These are phyloP conservation scores for Selenia dentaria DNA, from an alignment of 2,888 invertebrate genomes.

Conservation along the genomic window DNA sequence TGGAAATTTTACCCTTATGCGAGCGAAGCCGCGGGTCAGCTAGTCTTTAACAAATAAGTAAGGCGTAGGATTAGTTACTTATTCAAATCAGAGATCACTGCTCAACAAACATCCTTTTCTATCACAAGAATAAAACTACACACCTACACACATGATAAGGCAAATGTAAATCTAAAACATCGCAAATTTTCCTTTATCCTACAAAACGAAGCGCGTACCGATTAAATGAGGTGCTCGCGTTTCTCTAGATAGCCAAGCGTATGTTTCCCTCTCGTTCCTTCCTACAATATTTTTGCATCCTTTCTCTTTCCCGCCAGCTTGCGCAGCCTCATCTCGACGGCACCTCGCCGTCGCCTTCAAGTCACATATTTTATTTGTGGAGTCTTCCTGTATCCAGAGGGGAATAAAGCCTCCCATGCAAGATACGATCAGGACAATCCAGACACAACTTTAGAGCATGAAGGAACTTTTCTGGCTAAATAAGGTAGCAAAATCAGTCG, in stretches of 20 bases:
- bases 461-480: slow-evolving; percentile 30
- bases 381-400: slow-evolving; percentile 80
- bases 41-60: no score
- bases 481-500: slow-evolving; percentile 41
- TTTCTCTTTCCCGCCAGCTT: slow-evolving; percentile 60
- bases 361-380: slow-evolving; percentile 84
- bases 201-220: slow-evolving; percentile 81
- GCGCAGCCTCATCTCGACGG: slow-evolving; percentile 78
- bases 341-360: slow-evolving; percentile 82
- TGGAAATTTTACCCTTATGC: no score
- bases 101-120: neutral
- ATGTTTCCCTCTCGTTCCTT: slow-evolving; percentile 51
- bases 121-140: slow-evolving; percentile 10
- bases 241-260: slow-evolving; percentile 79
- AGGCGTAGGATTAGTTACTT: no score
- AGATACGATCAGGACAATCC: slow-evolving; percentile 47
- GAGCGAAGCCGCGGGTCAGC: no score
- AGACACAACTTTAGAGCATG: slow-evolving; percentile 38
- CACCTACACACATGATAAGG: slow-evolving; percentile 41
- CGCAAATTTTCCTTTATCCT: slow-evolving; percentile 76
- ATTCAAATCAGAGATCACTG: no score
- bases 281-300: slow-evolving; percentile 33
- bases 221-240: slow-evolving; percentile 84
- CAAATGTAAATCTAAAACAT: slow-evolving; percentile 55
- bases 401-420: slow-evolving; percentile 70